Evolutionary conservation across 2,888 invertebrate species (phyloP).

Genomic region (Lamellibrachia columna): DNA sequence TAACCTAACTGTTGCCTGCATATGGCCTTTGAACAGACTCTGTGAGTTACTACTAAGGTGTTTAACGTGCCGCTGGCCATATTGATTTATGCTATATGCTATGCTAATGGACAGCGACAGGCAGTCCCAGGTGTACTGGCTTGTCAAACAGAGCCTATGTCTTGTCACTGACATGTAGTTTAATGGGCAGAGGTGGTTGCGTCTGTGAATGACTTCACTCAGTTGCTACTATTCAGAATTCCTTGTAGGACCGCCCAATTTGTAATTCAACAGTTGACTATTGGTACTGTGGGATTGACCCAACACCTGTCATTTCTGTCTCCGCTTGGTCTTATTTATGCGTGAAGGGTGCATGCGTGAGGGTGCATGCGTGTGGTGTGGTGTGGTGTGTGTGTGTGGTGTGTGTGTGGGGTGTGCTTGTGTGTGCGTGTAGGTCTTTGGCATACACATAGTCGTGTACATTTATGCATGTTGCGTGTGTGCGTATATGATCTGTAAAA

Average conservation of each 20-base stretch:
- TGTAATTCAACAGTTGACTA: not conserved
- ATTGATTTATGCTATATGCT: conserved; percentile 5
- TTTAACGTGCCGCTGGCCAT: not conserved
- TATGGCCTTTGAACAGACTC: not conserved
- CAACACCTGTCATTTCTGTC: not conserved
- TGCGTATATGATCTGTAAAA: too few relatives aligned
- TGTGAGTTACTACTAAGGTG: not conserved
- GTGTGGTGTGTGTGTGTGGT: not conserved
- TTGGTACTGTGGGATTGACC: not conserved
- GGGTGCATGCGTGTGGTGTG: not conserved
- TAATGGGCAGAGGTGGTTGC: not conserved
- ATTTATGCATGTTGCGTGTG: not conserved
- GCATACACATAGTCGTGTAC: not conserved
- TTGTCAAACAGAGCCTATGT: not conserved
- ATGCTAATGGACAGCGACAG: conserved; percentile 10
- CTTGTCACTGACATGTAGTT: not conserved
- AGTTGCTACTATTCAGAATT: not conserved
- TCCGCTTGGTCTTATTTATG: not conserved
- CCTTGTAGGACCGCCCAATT: not conserved
- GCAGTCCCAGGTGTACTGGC: not conserved
- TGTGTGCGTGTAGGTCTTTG: not conserved
- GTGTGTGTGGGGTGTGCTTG: not conserved
- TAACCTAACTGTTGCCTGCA: not conserved
- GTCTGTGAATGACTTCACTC: not conserved
- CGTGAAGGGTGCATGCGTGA: not conserved